Evolutionary conservation across 2,888 invertebrate genomes (phyloP), one percentile per base, ranked within the genome.

Genomic region (Campaea margaritaria): DNA sequence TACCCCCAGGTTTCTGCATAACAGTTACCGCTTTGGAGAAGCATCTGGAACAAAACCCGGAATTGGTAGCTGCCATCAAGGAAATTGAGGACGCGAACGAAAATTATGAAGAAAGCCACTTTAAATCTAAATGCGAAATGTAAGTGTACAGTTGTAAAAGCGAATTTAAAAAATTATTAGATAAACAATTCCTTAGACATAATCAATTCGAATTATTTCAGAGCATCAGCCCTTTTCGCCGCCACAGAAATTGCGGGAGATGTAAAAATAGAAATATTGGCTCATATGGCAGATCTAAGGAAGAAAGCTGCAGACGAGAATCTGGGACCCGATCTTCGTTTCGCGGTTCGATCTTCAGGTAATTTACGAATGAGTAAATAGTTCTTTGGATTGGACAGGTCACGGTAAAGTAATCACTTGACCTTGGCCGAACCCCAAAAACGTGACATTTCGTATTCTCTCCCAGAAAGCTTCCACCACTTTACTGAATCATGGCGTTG

Each of bases 1-100:
- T 96, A 0, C 96, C 96, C 0, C 91, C 93, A 47, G 96, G 96
- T 8, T 96, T 96, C 74, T 95, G 96, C 70, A 73, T 97, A 12
- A 96, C 96, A 0, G 89, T 93, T 0, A 81, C 87, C 49, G 95
- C 96, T 0, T 93, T 96, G 65, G 89, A 94, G 43, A 80, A 83
- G 34, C 95, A 96, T 70, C 67, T 96, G 0, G 79, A 93, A 63
- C 64, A 75, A 1, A 89, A 93, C 71, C 73, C 85, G 0, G 75
- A 86, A 21, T 67, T 96, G 43, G 73, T 75, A 53, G 70, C 83
- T 10, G 91, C 93, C 2, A 90, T 96, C 31, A 58, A 78, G 8
- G 82, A 87, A 31, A 87, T 95, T 13, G 89, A 94, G 63, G 81
- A 91, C 11, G 89, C 94, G 8, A 93, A 92, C 62, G 89, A 86